These are phyloP conservation scores for Galeopsomyia nigrocyanea DNA, from an alignment of 2,888 invertebrate species.

Conservation along the genomic window DNA sequence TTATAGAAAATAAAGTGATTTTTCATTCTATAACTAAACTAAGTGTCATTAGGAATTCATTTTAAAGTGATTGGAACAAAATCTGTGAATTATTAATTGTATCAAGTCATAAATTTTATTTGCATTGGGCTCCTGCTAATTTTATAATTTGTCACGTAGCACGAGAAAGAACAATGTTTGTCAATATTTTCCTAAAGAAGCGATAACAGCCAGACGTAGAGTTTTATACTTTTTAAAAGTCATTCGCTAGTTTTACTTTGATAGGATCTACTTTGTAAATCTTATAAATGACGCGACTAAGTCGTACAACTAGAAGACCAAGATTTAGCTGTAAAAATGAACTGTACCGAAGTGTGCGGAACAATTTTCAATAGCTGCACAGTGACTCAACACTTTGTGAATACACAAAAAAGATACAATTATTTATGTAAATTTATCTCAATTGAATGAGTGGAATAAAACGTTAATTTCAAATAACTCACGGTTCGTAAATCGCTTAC, in stretches of 20 bases:
- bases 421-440: too few species aligned
- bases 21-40: constrained; percentile 15
- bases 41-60: constrained; percentile 3
- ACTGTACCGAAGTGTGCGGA: constrained; percentile 42
- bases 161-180: constrained; percentile 13
- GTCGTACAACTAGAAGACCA: constrained; percentile 45
- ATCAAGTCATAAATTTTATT: constrained; percentile 1
- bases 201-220: constrained; percentile 32
- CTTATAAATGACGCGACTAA: constrained; percentile 55
- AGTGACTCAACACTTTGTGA: too few species aligned
- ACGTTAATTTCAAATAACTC: too few species aligned
- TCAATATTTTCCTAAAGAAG: constrained; percentile 23
- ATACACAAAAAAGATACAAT: too few species aligned
- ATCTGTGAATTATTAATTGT: neutral
- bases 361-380: neutral
- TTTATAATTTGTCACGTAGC: constrained; percentile 1
- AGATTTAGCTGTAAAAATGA: constrained; percentile 31
- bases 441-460: too few species aligned
- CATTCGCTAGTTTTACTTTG: constrained; percentile 59
- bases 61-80: neutral
- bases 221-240: constrained; percentile 23
- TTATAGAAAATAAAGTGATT: constrained; percentile 22
- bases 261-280: constrained; percentile 56
- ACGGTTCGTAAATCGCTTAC: too few species aligned
- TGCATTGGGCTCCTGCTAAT: constrained; percentile 3